phyloP scores from a whole-genome alignment of 53 echinoderm and acorn worm genomes.

The Henricia sp. region DNA sequence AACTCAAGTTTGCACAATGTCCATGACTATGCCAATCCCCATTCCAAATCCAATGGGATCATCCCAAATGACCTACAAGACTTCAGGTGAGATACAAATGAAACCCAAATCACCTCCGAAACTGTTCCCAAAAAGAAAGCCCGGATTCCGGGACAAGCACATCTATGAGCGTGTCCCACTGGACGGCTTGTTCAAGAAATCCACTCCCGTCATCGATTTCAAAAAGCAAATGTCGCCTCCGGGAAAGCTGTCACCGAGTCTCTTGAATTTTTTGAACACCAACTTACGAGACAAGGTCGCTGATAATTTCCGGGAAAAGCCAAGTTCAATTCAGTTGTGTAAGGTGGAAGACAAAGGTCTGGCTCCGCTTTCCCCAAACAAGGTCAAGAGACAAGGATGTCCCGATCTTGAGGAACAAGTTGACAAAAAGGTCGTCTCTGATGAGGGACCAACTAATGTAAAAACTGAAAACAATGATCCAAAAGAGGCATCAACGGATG shows the following conservation, averaged over 20 bases:
- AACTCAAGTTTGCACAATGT: constrained; percentile 4
- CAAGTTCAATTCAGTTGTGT: background rate
- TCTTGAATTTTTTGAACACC: background rate
- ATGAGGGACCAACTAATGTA: background rate
- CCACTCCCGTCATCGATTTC: constrained; percentile 16
- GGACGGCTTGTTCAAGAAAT: constrained; percentile 24
- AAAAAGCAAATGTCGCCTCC: background rate
- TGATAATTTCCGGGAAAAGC: background rate
- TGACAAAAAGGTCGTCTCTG: background rate
- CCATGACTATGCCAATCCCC: constrained; percentile 17
- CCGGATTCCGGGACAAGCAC: background rate
- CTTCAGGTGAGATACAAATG: constrained; percentile 1
- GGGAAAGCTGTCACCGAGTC: constrained; percentile 17
- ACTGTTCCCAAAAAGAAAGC: constrained; percentile 35
- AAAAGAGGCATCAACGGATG: background rate
- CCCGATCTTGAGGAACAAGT: constrained; percentile 19
- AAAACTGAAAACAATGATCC: background rate
- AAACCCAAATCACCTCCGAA: constrained; percentile 35
- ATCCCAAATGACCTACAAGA: constrained; percentile 6
- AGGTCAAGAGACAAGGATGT: constrained; percentile 34
- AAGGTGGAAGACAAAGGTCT: constrained; percentile 7
- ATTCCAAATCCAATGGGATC: constrained; percentile 21
- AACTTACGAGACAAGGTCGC: background rate
- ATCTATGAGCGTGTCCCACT: constrained; percentile 44
- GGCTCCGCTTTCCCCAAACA: background rate